These are phyloP conservation scores for Calliopsis andreniformis DNA, from an alignment of 1,140 invertebrate species.

Conservation along the genomic window DNA sequence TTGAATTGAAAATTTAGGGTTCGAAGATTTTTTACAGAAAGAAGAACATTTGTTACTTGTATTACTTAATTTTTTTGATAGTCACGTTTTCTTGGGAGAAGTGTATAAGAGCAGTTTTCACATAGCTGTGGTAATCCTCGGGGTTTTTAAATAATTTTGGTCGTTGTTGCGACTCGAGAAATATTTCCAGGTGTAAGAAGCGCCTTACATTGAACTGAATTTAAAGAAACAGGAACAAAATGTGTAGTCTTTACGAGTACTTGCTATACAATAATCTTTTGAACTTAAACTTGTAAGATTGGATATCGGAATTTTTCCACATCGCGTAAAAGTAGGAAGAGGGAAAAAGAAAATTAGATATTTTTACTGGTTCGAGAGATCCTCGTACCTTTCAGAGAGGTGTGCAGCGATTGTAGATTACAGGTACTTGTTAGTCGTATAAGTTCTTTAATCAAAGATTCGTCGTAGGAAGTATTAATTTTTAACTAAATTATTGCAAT, in stretches of 20 bases:
- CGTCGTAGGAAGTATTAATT: conserved; percentile 67
- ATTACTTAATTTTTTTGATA: conserved; percentile 33
- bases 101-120: conserved; percentile 1
- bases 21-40: conserved; percentile 18
- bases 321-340: conserved; percentile 7
- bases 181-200: conserved; percentile 40
- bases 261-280: conserved; percentile 36
- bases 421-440: conserved; percentile 59
- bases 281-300: conserved; percentile 32
- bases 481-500: conserved; percentile 71
- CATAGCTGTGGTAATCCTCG: not conserved
- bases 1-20: conserved; percentile 40
- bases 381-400: conserved; percentile 25
- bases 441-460: conserved; percentile 76
- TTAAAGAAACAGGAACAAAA: conserved; percentile 16
- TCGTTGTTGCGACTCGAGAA: conserved; percentile 29
- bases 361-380: conserved; percentile 36
- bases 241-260: conserved; percentile 10
- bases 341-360: conserved; percentile 15
- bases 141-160: conserved; percentile 2
- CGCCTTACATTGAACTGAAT: conserved; percentile 53
- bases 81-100: conserved; percentile 7
- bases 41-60: conserved; percentile 22
- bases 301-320: conserved; percentile 33
- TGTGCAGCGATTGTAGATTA: conserved; percentile 45